Base-by-base conservation (phyloP, 2,797 vertebrate genomes). In the Siniperca undulata region DNA sequence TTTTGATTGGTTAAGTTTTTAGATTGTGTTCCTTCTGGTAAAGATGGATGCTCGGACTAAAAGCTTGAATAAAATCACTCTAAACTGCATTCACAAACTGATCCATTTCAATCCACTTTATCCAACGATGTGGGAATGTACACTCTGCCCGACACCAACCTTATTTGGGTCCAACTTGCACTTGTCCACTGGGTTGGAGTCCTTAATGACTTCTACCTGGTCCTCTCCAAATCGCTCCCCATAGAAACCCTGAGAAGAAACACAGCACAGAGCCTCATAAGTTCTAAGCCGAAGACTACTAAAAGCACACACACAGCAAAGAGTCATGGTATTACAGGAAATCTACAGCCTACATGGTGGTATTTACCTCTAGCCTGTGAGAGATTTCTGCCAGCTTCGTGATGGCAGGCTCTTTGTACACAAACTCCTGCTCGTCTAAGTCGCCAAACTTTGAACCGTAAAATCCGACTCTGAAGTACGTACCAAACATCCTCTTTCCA, bases 401-500 rank as follows among this genome's bases (percentile, higher is more conserved):
- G 94, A 99, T 99, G 5, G 98, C 98, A 0, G 98, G 98, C 73
- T 99, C 98, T 93, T 99, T 99, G 96, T 99, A 99, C 67, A 99
- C 98, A 96, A 99, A 99, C 93, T 99, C 98, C 88, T 99, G 98
- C 92, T 99, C 98, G 81, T 99, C 98, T 86, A 99, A 91, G 93
- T 99, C 98, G 55, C 98, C 98, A 74, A 99, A 98, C 84, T 97
- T 99, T 55, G 97, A 97, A 77, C 98, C 98, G 69, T 99, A 99
- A 95, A 99, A 96, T 79, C 98, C 98, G 24, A 99, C 98, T 86
- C 98, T 96, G 93, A 99, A 99, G 95, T 99, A 99, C 44, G 98
- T 99, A 84, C 98, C 98, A 95, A 99, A 99, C 98, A 99, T 99
- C 91, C 98, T 96, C 98, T 99, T 99, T 93, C 97, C 98, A 70